phyloP scores from a whole-genome alignment of 2,113 vertebrate species.

The Amblyornis subalaris region DNA sequence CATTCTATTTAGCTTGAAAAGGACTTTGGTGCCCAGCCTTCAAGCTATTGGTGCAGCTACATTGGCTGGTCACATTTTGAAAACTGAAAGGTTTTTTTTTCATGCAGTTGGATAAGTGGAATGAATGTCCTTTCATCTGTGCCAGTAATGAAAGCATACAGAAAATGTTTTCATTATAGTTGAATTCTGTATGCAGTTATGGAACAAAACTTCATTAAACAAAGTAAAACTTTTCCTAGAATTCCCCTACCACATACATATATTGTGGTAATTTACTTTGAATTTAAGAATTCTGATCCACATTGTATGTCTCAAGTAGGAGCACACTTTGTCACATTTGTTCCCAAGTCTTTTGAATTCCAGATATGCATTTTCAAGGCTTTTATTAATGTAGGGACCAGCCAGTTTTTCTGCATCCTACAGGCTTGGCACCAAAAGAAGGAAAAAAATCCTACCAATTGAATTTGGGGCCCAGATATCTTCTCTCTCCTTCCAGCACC shows the following conservation, averaged over 20 bases:
- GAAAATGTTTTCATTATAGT: not conserved
- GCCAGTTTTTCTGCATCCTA: conserved; percentile 11
- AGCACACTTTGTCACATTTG: not conserved
- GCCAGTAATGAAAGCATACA: conserved; percentile 2
- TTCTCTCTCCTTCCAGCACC: not conserved
- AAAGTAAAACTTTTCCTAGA: conserved; percentile 19
- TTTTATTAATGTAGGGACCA: not conserved
- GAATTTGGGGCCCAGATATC: not conserved
- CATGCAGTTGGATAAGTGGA: not conserved
- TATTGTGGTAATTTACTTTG: conserved; percentile 10
- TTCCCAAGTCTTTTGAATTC: not conserved
- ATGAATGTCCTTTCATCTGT: not conserved
- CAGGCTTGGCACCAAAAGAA: conserved; percentile 3
- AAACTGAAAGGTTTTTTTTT: conserved; percentile 6
- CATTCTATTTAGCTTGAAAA: not conserved
- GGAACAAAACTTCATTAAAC: not conserved
- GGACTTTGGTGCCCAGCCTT: not conserved
- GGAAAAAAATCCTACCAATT: not conserved
- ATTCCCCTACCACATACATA: not conserved
- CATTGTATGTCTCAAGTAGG: not conserved
- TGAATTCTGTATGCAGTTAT: not conserved
- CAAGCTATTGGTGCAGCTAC: not conserved
- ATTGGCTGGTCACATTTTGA: not conserved
- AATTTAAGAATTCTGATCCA: not conserved
- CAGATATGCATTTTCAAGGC: conserved; percentile 24